Evolutionary conservation across 1,140 invertebrate species (phyloP), one percentile per base, ranked within the genome.

Genomic region (Heterodera carotae): DNA sequence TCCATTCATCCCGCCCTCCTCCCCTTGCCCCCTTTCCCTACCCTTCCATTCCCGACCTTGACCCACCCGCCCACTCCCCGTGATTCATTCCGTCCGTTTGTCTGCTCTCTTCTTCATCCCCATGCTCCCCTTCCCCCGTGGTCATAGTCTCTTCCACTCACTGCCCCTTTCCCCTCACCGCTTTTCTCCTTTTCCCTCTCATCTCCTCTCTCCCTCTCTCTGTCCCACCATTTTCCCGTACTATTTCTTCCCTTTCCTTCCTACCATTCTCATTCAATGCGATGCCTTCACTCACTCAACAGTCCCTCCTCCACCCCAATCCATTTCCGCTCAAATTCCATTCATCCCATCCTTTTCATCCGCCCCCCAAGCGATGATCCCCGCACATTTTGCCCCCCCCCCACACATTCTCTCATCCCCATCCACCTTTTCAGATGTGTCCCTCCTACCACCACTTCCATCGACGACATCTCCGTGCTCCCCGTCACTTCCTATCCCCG

Each of bases 11-110:
- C 25, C 0, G 22, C 70, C 82, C 59, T n/a, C 72, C 76, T 22
- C 34, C 60, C 33, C 71, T 78, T 67, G 74, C n/a, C 27, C 66
- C 67, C 15, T 29, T 27, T 60, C 67, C 7, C 27, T 31, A 68
- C 33, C 33, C 33, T 27, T 33, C 53, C 72, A 62, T 34, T 39
- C 70, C 48, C 60, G 29, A 39, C 62, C 36, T 76, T 76, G 62
- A 64, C 36, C 70, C 64, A 36, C 43, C 74, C 48, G 48, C 48
- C 48, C n/a, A n/a, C n/a, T n/a, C n/a, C 39, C 48, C 18, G 48
- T 22, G 48, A 53, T 53, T 53, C 48, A 53, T 53, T 53, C 48
- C 48, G 48, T 53, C 48, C 48, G 48, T 53, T 53, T 53, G 48
- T 72, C 33, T 64, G 71, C 43, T 67, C 6, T 31, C 71, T 15